Evolutionary conservation across 2,888 invertebrate genomes (phyloP).

Genomic region (Lacanobia oleracea): DNA sequence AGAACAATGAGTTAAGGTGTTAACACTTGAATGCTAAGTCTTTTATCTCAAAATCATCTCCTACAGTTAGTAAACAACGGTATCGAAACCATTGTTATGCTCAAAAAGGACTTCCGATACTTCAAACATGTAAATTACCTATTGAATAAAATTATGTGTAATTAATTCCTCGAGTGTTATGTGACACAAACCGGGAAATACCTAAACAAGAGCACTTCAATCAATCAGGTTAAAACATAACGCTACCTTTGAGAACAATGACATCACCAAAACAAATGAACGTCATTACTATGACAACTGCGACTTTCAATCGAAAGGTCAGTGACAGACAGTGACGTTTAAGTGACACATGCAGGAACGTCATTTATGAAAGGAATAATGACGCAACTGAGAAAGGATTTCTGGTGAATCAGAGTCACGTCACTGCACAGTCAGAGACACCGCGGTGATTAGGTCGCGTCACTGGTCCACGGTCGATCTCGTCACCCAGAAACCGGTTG

Average conservation of each 20-base stretch:
- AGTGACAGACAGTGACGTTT: slow-evolving; percentile 40
- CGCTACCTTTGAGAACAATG: neutral
- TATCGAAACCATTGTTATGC: neutral
- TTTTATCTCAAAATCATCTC: neutral
- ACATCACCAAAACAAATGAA: slow-evolving; percentile 22
- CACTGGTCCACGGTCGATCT: slow-evolving; percentile 31
- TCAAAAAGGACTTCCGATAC: slow-evolving; percentile 29
- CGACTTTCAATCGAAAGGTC: neutral
- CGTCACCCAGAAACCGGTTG: slow-evolving; percentile 55
- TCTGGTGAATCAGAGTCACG: slow-evolving; percentile 47
- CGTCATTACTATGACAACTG: slow-evolving; percentile 35
- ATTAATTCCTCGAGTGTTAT: neutral
- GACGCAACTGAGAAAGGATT: slow-evolving; percentile 32
- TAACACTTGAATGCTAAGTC: neutral
- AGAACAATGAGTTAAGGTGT: slow-evolving; percentile 24
- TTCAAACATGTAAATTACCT: slow-evolving; percentile 39
- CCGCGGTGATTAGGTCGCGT: slow-evolving; percentile 44
- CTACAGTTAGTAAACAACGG: slow-evolving; percentile 25
- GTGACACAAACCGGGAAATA: slow-evolving; percentile 32
- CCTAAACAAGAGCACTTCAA: slow-evolving; percentile 15
- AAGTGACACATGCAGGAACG: slow-evolving; percentile 5
- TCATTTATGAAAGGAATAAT: slow-evolving; percentile 11
- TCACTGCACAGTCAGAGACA: slow-evolving; percentile 38
- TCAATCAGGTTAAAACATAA: neutral
- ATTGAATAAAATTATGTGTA: neutral